Base-by-base conservation (phyloP, 2,797 vertebrate genomes). In the Anabas testudineus region DNA sequence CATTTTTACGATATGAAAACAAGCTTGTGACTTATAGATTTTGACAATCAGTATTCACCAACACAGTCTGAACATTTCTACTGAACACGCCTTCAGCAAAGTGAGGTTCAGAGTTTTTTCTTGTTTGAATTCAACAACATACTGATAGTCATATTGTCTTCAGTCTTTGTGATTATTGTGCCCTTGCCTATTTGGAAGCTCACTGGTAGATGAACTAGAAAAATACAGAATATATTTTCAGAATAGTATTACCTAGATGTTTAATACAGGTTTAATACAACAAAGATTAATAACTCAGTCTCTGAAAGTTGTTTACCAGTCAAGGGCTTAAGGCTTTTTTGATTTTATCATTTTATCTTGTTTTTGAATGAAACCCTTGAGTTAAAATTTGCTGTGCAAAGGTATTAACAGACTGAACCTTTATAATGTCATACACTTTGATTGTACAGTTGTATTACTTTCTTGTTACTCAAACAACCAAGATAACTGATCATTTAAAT, bases 371-470 rank as follows among this genome's bases (percentile, higher is more conserved):
- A 42, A 61, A 32, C 4, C 54, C 39, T 42, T 19, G 15, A 42
- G 36, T 58, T 48, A 12, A 39, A 45, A 70, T 62, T 80, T 54
- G 28, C 49, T 60, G 58, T 58, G 47, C 18, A 71, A 66, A 53
- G 28, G 19, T 61, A 36, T 70, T 53, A 39, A 67, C 22, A 42
- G 16, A 61, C 46, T 56, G 15, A 18, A 53, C 13, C 19, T 71
- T 83, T 48, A 14, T 71, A 60, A 68, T 56, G 22, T 78, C 39
- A 10, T 68, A 77, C 74, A 51, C 64, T 74, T 56, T 83, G 82
- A 88, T 88, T 81, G 81, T 85, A 79, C 22, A 24, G 28, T 70
- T 63, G 19, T 54, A 15, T 60, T 74, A 30, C 48, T 68, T 84
- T 53, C 30, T 24, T 56, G 39, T 65, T 37, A 47, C 68, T 66